Conservation (phyloP, 1,140 invertebrate genomes). For the Brachionus rotundiformis region DNA sequence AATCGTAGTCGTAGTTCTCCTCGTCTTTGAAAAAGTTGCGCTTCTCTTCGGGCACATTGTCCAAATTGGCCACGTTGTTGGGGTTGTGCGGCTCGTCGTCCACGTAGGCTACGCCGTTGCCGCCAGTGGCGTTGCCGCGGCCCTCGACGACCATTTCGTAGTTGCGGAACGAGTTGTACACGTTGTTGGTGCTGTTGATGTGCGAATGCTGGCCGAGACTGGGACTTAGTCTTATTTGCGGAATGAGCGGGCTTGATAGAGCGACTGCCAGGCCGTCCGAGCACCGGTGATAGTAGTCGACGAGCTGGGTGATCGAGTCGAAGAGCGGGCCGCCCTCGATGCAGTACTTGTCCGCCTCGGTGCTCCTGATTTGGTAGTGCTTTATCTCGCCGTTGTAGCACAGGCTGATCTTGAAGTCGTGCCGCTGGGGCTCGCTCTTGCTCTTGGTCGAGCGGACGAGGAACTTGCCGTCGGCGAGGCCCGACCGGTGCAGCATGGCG, state of each 20-base stretch:
- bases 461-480: conserved; percentile 61
- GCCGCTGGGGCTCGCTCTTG: neutral
- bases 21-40: conserved; percentile 43
- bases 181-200: conserved; percentile 11
- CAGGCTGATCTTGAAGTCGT: conserved; percentile 58
- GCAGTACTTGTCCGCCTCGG: conserved; percentile 58
- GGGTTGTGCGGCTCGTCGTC: conserved; percentile 43
- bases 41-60: conserved; percentile 39
- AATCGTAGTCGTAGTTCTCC: conserved; percentile 48
- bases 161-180: conserved; percentile 37
- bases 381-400: conserved; percentile 62
- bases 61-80: conserved; percentile 19
- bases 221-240: conserved; percentile 30
- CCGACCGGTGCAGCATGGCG: conserved; percentile 55
- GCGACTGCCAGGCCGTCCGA: conserved; percentile 20
- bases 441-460: conserved; percentile 53
- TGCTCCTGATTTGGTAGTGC: conserved; percentile 65
- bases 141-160: conserved; percentile 7
- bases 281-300: conserved; percentile 50
- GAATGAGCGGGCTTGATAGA: conserved; percentile 23
- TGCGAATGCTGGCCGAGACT: neutral
- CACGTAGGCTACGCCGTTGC: neutral
- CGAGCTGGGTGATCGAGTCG: conserved; percentile 54
- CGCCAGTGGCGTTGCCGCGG: neutral
- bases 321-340: conserved; percentile 67